Conservation (phyloP, 2,888 invertebrate genomes). For the Diarsia rubi region DNA sequence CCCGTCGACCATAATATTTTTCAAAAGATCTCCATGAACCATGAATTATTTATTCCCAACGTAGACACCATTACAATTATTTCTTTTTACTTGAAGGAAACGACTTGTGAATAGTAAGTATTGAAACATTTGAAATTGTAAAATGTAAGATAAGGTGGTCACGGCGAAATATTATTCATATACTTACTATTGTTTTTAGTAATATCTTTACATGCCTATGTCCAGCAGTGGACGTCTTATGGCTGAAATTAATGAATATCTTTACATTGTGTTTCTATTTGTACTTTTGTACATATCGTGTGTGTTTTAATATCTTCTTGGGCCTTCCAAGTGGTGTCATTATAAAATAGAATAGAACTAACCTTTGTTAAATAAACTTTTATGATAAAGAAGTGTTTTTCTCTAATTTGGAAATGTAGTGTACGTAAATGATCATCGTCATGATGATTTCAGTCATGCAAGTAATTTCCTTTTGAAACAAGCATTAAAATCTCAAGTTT, state of each 20-base stretch:
- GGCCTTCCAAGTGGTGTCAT: background rate
- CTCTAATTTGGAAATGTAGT: background rate
- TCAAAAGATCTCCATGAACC: conserved; percentile 86
- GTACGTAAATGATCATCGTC: background rate
- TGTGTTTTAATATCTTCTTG: background rate
- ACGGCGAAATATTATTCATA: conserved; percentile 38
- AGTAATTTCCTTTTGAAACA: conserved; percentile 25
- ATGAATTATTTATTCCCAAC: conserved; percentile 88
- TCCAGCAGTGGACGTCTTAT: no score
- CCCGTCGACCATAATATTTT: conserved; percentile 85
- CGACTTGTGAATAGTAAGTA: conserved; percentile 83
- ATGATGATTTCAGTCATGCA: conserved; percentile 6
- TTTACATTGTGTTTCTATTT: conserved; percentile 32
- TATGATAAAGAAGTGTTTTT: background rate
- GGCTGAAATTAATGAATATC: no score
- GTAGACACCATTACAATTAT: conserved; percentile 88
- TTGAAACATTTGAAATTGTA: conserved; percentile 70
- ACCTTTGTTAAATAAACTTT: background rate
- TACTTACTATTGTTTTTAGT: background rate
- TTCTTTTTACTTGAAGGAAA: conserved; percentile 85
- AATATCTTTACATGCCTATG: conserved; percentile 35
- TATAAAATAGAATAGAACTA: no score
- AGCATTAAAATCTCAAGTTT: conserved; percentile 36
- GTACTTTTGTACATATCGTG: conserved; percentile 1
- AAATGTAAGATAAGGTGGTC: conserved; percentile 66